phyloP scores from a whole-genome alignment of 2,797 vertebrate species.

The Crax fasciolata region DNA sequence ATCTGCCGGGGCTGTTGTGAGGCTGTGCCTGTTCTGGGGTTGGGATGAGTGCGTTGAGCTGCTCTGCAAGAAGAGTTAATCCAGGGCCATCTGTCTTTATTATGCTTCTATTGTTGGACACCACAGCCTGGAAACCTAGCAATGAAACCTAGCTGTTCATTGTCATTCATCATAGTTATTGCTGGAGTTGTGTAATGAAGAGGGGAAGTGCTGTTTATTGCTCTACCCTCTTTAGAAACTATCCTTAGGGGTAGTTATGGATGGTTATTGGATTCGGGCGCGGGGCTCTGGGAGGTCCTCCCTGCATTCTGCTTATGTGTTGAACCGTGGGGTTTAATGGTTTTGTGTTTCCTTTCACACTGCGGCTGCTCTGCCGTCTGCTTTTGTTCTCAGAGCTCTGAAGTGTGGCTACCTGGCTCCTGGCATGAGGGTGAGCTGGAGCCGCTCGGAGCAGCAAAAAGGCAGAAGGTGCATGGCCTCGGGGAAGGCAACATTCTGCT shows the following conservation, averaged over 20 bases:
- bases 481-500: neutral
- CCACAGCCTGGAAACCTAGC: slow-evolving; percentile 69
- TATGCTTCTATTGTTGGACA: slow-evolving; percentile 66
- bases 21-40: neutral
- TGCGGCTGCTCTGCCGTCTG: neutral
- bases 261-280: slow-evolving; percentile 62
- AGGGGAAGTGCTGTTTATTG: slow-evolving; percentile 76
- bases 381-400: neutral
- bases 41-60: neutral
- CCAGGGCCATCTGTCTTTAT: slow-evolving; percentile 76
- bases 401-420: neutral
- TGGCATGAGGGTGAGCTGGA: neutral
- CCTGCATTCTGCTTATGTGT: neutral
- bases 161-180: slow-evolving; percentile 73
- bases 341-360: neutral
- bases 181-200: slow-evolving; percentile 77
- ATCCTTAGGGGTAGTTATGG: slow-evolving; percentile 72
- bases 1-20: neutral
- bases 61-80: slow-evolving; percentile 27
- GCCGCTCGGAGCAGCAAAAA: neutral
- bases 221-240: slow-evolving; percentile 56
- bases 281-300: slow-evolving; percentile 40
- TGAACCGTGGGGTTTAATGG: slow-evolving; percentile 39
- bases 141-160: slow-evolving; percentile 65
- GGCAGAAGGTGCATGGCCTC: neutral